Base-by-base conservation (phyloP, 2,888 invertebrate genomes). In the Dolichopus griseipennis region DNA sequence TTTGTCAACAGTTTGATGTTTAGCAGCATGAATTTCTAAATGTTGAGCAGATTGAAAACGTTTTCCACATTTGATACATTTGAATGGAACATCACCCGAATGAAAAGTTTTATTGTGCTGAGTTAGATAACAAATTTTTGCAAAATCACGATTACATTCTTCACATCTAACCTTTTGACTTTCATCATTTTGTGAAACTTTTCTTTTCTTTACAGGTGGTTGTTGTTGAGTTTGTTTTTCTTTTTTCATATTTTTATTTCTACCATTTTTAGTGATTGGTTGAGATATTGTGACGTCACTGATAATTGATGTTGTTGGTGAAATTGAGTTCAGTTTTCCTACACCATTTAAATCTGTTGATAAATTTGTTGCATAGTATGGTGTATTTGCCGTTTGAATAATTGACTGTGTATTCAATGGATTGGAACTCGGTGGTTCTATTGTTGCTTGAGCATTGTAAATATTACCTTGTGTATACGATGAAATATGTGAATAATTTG, bases 61-160 rank as follows among this genome's bases (percentile, higher is more conserved):
- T 79, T 94, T 94, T 72, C 94, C 93, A 79, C 94, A 94, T 73
- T 90, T 86, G 75, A 86, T 84, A 78, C 94, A 94, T 79, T 93
- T 92, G 79, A 86, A 93, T 20, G 92, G 93, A 78, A 91, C 91
- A 76, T 90, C 91, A 71, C 93, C 93, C 72, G 88, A 88, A 80
- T 95, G 94, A 81, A 92, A 92, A 73, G 91, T 91, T 80, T 93
- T 93, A 81, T 92, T 92, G 81, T 95, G 94, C 79, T 94, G 94
- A 67, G 93, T 94, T 68, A 94, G 83, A 78, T 94, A 94, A 79
- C 94, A 94, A 66, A 90, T 88, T 76, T 90, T 91, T 79, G 91
- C 91, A 82, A 94, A 94, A 63, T 88, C 82, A 80, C 93, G 93
- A 79, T 90, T 88, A 81, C 94, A 95, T 76, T 90, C 89, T 76